Evolutionary conservation across 2,797 vertebrate species (phyloP), one percentile per base, ranked within the genome.

Genomic region (Coendou prehensilis): DNA sequence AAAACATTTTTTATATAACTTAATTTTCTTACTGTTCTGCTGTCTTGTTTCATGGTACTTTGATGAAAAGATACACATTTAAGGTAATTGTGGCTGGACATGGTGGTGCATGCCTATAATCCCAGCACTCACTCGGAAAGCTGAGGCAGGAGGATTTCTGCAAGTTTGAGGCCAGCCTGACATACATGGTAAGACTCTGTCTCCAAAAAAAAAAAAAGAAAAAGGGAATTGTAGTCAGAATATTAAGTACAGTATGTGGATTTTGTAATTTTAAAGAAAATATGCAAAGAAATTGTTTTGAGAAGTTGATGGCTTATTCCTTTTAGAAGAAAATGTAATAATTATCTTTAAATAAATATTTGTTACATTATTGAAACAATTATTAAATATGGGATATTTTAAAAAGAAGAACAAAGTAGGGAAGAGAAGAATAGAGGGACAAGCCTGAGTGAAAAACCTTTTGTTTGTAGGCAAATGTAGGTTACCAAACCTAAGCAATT

Each of bases 261-360:
- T 56, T 52, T 80, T 86, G 6, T 90, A 85, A 93, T 75, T 81
- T 56, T 81, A 54, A 75, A 50, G 37, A 56, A 71, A 90, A 41
- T n/a, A 50, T 9, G n/a, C 5, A 89, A 85, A 81, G 5, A 73
- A 45, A 52, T 80, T 79, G 81, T 50, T 80, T 80, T 86, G 47
- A 86, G 79, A 81, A 63, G 22, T 30, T 79, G 17, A 61, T 47
- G 20, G 23, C 23, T 90, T 78, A 69, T 89, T 54, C 80, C 86
- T 45, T 52, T 67, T 67, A 56, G 23, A 67, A 22, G 50, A 76
- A 64, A 82, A 89, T 30, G 23, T 23, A 76, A 50, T 30, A 75
- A 69, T 69, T 57, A 56, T 78, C 64, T 52, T 88, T 84, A 41
- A 26, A 92, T 54, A 73, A 47, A 59, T 14, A 50, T 67, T 63